Evolutionary conservation across 2,797 vertebrate genomes (phyloP).

Genomic region (Loriculus beryllinus): DNA sequence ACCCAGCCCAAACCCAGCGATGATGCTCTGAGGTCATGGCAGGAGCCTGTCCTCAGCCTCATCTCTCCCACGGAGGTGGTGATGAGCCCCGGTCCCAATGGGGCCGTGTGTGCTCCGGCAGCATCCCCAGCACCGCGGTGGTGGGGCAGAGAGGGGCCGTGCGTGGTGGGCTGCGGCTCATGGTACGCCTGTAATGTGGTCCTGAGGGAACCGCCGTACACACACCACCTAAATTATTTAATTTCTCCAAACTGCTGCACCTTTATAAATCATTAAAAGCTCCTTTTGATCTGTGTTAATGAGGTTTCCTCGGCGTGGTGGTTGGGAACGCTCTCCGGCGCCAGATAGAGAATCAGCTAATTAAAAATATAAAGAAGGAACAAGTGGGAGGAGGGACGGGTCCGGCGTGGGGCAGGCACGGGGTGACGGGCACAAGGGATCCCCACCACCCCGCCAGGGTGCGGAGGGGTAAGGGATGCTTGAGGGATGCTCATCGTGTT

Average conservation of each 20-base stretch:
- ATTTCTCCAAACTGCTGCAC: slow-evolving; percentile 81
- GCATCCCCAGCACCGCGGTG: not conserved
- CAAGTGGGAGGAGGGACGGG: not conserved
- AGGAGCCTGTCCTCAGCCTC: not conserved
- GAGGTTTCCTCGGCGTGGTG: slow-evolving; percentile 75
- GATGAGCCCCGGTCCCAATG: accelerated
- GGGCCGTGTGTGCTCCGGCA: accelerated
- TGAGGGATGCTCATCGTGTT: accelerated
- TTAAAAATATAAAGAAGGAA: slow-evolving; percentile 65
- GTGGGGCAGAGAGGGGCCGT: not conserved
- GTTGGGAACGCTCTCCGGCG: slow-evolving; percentile 19
- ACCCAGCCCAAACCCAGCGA: accelerated
- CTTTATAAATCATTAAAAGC: slow-evolving; percentile 81
- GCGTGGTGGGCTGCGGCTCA: not conserved
- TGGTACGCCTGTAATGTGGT: not conserved
- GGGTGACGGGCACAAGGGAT: accelerated
- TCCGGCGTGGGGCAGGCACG: not conserved
- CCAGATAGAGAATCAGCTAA: slow-evolving; percentile 63
- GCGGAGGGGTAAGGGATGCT: not conserved
- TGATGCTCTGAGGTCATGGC: not conserved
- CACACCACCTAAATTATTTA: slow-evolving; percentile 80
- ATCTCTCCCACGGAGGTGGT: not conserved
- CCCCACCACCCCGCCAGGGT: not conserved
- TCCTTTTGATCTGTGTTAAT: slow-evolving; percentile 84
- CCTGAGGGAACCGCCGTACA: slow-evolving; percentile 55